Conservation (phyloP, 2,888 invertebrate genomes). For the Eubasilissa splendida region DNA sequence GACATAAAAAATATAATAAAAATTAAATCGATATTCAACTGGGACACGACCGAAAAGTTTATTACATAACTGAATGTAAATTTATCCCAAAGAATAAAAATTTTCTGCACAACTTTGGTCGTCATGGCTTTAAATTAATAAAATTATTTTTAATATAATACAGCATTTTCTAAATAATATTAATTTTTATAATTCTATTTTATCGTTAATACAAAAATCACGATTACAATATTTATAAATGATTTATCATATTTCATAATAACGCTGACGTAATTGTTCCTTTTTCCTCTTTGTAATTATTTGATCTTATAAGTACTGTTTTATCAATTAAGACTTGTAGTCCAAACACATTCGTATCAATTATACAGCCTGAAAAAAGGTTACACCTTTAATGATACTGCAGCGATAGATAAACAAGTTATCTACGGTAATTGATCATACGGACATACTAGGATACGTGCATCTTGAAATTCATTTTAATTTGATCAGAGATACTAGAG, state of each 20-base stretch:
- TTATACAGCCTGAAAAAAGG: conserved; percentile 15
- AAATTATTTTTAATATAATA: no score
- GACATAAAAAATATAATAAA: no score
- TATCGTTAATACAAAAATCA: no score
- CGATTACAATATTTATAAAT: not conserved
- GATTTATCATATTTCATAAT: not conserved
- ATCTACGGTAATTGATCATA: conserved; percentile 38
- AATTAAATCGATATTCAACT: no score
- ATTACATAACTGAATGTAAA: no score
- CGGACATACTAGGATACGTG: conserved; percentile 12
- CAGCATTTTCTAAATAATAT: no score
- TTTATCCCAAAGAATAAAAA: no score
- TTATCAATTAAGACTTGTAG: conserved; percentile 32
- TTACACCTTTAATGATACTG: conserved; percentile 35
- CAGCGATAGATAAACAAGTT: conserved; percentile 30
- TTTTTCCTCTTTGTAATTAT: conserved; percentile 1
- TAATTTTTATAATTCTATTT: no score
- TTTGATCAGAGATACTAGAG: conserved; percentile 9
- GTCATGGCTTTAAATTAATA: no score
- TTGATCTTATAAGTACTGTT: conserved; percentile 7
- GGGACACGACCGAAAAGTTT: no score
- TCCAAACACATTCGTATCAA: conserved; percentile 30
- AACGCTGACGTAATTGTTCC: not conserved
- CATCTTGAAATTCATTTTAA: conserved; percentile 21
- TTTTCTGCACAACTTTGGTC: no score